A percentile compares a stretch with the other conserved stretches of the same genome.
Conservation (phyloP, 2,113 vertebrate species). For the Psittacus erithacus region DNA sequence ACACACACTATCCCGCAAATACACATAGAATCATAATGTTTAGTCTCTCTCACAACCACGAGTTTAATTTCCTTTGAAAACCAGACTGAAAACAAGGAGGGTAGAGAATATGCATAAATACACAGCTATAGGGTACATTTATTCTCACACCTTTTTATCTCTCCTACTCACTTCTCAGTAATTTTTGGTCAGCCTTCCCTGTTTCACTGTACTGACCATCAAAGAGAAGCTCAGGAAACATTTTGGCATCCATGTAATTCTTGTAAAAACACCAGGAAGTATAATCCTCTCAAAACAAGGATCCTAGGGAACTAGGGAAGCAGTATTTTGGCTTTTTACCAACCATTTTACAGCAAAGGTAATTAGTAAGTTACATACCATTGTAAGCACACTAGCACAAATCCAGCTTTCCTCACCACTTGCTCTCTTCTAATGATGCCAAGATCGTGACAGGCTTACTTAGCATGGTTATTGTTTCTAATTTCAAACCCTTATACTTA, state of each 20-base stretch:
- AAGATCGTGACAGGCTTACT: slow-evolving; percentile 11
- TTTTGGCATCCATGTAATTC: background rate
- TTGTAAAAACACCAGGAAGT: slow-evolving; percentile 20
- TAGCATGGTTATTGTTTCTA: slow-evolving; percentile 20
- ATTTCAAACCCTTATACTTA: slow-evolving; percentile 9
- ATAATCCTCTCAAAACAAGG: slow-evolving; percentile 20
- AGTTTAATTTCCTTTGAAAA: slow-evolving; percentile 57
- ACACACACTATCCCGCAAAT: background rate
- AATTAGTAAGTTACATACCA: slow-evolving; percentile 35
- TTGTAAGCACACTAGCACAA: background rate
- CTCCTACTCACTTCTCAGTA: background rate
- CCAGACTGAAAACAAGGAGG: background rate
- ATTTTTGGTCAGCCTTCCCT: background rate
- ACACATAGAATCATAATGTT: background rate
- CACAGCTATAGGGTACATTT: background rate
- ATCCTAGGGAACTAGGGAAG: slow-evolving; percentile 13
- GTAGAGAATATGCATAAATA: background rate
- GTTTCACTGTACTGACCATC: background rate
- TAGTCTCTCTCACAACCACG: background rate
- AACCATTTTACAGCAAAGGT: slow-evolving; percentile 24
- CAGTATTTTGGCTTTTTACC: slow-evolving; percentile 25
- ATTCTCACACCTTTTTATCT: background rate
- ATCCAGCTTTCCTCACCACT: background rate
- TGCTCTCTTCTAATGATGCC: background rate
- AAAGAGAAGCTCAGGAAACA: background rate